Conservation (phyloP, 1,140 invertebrate genomes). For the Monomorium pharaonis region DNA sequence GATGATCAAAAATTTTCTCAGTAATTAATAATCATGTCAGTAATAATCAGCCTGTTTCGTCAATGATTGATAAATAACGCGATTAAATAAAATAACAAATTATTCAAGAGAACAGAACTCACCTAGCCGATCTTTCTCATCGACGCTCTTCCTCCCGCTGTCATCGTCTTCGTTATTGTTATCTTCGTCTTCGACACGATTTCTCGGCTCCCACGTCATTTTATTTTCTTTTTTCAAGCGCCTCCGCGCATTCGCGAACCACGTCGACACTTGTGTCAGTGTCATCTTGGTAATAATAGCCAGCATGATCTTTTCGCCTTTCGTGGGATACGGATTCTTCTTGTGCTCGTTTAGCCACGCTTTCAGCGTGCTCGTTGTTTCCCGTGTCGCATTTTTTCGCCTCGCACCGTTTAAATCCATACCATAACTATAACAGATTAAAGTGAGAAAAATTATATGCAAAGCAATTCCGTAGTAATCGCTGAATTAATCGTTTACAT, state of each 20-base stretch:
- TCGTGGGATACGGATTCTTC: constrained; percentile 99
- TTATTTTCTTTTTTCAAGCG: constrained; percentile 99
- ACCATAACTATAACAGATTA: constrained; percentile 90
- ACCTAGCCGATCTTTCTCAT: constrained; percentile 93
- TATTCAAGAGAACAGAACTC: constrained; percentile 72
- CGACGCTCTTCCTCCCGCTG: constrained; percentile 91
- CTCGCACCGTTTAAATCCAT: constrained; percentile 96
- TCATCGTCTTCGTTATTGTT: constrained; percentile 94
- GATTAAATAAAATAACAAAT: not conserved
- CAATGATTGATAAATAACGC: not conserved
- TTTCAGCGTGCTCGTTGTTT: constrained; percentile 98
- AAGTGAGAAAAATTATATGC: constrained; percentile 37
- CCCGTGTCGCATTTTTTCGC: constrained; percentile 98
- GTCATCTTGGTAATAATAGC: constrained; percentile 99
- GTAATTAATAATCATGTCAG: not conserved
- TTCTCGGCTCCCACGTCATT: constrained; percentile 99
- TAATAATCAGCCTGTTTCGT: not conserved
- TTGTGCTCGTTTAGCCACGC: constrained; percentile 99
- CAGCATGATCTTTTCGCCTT: constrained; percentile 99
- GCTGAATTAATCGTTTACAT: not conserved
- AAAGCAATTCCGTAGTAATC: not conserved
- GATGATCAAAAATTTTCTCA: no score
- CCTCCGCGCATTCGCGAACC: constrained; percentile 99
- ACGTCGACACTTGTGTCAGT: constrained; percentile 98
- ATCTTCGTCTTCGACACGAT: constrained; percentile 95